phyloP scores from a whole-genome alignment of 2,797 vertebrate genomes.

The Phalloptychus januarius region DNA sequence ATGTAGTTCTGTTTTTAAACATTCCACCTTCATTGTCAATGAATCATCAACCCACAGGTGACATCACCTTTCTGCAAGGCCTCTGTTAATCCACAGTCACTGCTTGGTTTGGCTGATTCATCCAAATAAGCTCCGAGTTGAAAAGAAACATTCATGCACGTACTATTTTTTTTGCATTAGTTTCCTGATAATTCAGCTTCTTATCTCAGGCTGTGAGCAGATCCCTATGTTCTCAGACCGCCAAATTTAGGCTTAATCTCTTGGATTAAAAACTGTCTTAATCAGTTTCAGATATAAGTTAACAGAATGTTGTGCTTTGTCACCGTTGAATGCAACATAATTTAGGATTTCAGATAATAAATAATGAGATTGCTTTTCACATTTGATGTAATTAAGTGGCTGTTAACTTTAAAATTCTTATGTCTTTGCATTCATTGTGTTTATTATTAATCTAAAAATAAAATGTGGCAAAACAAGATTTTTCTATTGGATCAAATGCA shows the following conservation, averaged over 20 bases:
- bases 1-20: slow-evolving; percentile 46
- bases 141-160: neutral
- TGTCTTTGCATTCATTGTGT: neutral
- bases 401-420: slow-evolving; percentile 3
- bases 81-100: neutral
- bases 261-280: slow-evolving; percentile 9
- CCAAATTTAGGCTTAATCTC: neutral
- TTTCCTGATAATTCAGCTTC: neutral
- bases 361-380: slow-evolving; percentile 39
- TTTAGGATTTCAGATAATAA: slow-evolving; percentile 18
- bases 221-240: neutral
- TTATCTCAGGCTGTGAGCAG: neutral
- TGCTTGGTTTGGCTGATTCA: neutral
- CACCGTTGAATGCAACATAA: slow-evolving; percentile 1
- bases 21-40: slow-evolving; percentile 39
- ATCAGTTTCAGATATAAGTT: neutral
- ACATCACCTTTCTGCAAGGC: neutral
- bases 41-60: neutral
- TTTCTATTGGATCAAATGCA: neutral
- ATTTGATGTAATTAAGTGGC: slow-evolving; percentile 67
- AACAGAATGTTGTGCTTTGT: neutral
- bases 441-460: slow-evolving; percentile 4
- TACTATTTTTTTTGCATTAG: neutral
- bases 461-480: no score
- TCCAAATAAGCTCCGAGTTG: neutral